Base-by-base conservation (phyloP, 1,140 invertebrate genomes). In the Helicoverpa zea region DNA sequence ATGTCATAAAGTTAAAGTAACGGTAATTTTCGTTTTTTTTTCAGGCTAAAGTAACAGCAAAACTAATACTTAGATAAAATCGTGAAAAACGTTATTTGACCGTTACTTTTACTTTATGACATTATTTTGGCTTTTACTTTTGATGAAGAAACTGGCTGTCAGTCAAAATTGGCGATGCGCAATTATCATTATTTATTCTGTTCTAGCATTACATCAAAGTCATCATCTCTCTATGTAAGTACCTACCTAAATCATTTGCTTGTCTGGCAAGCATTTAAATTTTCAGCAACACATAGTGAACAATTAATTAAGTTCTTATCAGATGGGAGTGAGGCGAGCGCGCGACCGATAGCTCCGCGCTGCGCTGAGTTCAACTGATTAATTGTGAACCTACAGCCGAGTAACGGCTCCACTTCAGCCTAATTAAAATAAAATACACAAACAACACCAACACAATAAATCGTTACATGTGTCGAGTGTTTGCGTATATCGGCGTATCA, bases 271-370 rank as follows among this genome's bases (percentile, higher is more conserved):
- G 49, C 49, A 30, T 54, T 72, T 30, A 29, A 52, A 72, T 72
- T 72, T 54, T 72, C 68, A 72, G 68, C 49, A 72, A 72, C 68
- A 72, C 35, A 52, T 72, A 52, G 18, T 12, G 13, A 52, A 72
- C 18, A n/a, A 72, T 72, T 72, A 72, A 72, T 72, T 72, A 72
- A 14, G 49, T 54, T 72, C 68, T 72, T 72, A 72, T 72, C 68
- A 72, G 68, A 72, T 72, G 68, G 52, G 68, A 72, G 68, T 72
- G 68, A 29, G 16, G 43, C 68, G 63, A 49, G 68, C 18, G 68
- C 68, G 3, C 68, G 49, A 7, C 18, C 68, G 68, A 72, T 51
- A 52, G 23, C 68, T 13, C 16, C 30, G 13, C 47, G 13, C 47
- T 13, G 16, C 49, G 11, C 23, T 13, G 49, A 72, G 49, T 30